Evolutionary conservation across 1,140 invertebrate species (phyloP), one percentile per base, ranked within the genome.

Genomic region (Drosophila sucinea): DNA sequence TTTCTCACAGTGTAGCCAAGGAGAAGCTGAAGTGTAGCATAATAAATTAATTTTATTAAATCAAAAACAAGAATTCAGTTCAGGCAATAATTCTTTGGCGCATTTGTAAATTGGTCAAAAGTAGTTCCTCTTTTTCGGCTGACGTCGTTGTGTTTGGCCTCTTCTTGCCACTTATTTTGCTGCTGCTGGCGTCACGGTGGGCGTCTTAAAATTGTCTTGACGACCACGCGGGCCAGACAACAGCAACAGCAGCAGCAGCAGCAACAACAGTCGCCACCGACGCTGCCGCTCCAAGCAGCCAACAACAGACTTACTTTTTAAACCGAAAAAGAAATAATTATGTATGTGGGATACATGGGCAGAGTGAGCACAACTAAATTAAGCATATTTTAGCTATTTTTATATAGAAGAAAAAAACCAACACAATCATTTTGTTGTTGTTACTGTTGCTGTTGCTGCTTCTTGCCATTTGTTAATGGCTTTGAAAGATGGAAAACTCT

Each of bases 331-430:
- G 44, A 51, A 51, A 51, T 51, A 51, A 51, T 51, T 87, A 87
- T 84, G 89, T 87, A 89, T 89, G 84, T 87, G 84, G 84, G 84
- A 87, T 84, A 74, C 73, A 68, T 58, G 63, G n/a, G 38, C 63
- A 58, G 29, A 57, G n/a, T n/a, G 35, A 23, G 33, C 69, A 41
- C 67, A 78, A 87, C 84, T 89, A 87, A 89, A 89, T 87, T 84
- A 89, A 89, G 84, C 84, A 87, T 87, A 89, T 87, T 81, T 89
- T 81, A 74, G 84, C 80, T 87, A 87, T 89, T 87, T 87, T 83
- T 89, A 84, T 83, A 77, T 44, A 67, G 63, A 86, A 79, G 71
- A 77, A 73, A 51, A 51, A 51, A 51, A 10, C 44, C 44, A 51
- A 47, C 44, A 47, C 44, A 47, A 51, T 51, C 17, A 25, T 47